Evolutionary conservation across 2,113 vertebrate species (phyloP).

Genomic region (Cyrtonyx montezumae): DNA sequence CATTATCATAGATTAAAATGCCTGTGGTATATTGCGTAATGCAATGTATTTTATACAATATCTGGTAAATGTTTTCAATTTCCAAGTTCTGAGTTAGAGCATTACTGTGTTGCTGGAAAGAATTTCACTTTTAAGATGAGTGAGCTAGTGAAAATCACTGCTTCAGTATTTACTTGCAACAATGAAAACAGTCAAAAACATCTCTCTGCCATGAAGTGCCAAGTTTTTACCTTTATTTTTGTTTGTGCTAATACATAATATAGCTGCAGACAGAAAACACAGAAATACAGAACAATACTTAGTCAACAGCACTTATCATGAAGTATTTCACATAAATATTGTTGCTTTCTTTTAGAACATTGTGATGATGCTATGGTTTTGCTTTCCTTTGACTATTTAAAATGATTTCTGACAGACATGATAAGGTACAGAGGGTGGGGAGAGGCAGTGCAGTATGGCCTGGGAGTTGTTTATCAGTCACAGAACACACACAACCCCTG

Average conservation of each 20-base stretch:
- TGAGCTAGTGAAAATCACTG: conserved; percentile 58
- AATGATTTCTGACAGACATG: background rate
- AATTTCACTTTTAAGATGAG: conserved; percentile 58
- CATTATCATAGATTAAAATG: background rate
- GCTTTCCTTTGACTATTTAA: background rate
- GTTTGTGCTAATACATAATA: background rate
- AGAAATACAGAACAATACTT: background rate
- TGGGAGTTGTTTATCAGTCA: background rate
- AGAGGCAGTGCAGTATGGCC: background rate
- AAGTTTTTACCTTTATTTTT: conserved; percentile 32
- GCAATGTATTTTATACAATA: background rate
- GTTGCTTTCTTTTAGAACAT: background rate
- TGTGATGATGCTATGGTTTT: background rate
- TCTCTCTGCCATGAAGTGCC: background rate
- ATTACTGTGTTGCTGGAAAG: conserved; percentile 20
- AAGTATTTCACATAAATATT: background rate
- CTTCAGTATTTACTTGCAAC: conserved; percentile 61
- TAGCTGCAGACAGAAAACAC: background rate
- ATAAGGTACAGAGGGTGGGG: background rate
- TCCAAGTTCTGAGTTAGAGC: conserved; percentile 23
- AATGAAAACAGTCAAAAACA: conserved; percentile 62
- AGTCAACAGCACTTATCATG: background rate
- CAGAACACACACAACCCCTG: background rate
- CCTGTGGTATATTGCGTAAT: background rate
- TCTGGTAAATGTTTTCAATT: background rate